Percentiles rank a stretch among this genome's conserved stretches.
Conservation (phyloP, 2,888 invertebrate species). For the Leptinotarsa tumamoca region DNA sequence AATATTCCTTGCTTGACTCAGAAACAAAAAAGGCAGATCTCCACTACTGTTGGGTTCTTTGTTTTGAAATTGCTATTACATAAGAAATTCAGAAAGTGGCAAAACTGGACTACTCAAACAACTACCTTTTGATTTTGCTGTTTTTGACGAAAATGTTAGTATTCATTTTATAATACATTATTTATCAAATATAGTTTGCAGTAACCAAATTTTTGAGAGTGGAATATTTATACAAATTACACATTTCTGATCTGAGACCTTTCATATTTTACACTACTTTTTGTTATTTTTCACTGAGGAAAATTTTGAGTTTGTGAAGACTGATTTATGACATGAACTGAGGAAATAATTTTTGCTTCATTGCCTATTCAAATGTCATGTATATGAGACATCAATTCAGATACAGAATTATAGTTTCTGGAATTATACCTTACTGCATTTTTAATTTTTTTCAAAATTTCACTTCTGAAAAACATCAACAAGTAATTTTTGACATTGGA, state of each 20-base stretch:
- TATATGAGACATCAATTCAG: background rate
- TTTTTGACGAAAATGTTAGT: background rate
- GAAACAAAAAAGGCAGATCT: no score
- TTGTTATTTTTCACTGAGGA: background rate
- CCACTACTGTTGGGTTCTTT: no score
- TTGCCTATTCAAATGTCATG: background rate
- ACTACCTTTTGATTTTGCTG: background rate
- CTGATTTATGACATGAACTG: background rate
- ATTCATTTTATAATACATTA: background rate
- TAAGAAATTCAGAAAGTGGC: no score
- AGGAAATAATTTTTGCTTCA: background rate
- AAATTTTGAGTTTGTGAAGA: background rate
- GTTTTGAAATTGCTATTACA: no score
- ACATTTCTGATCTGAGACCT: no score
- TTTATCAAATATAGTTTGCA: background rate
- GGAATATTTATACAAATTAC: no score
- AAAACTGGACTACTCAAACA: no score
- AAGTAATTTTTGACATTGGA: no score
- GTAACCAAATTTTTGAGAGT: background rate
- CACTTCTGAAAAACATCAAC: background rate
- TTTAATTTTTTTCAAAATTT: background rate
- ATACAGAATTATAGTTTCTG: background rate
- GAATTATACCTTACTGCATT: background rate
- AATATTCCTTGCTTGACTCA: no score
- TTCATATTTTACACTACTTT: no score